Conservation (phyloP, 2,797 vertebrate species). For the Amniataba percoides region DNA sequence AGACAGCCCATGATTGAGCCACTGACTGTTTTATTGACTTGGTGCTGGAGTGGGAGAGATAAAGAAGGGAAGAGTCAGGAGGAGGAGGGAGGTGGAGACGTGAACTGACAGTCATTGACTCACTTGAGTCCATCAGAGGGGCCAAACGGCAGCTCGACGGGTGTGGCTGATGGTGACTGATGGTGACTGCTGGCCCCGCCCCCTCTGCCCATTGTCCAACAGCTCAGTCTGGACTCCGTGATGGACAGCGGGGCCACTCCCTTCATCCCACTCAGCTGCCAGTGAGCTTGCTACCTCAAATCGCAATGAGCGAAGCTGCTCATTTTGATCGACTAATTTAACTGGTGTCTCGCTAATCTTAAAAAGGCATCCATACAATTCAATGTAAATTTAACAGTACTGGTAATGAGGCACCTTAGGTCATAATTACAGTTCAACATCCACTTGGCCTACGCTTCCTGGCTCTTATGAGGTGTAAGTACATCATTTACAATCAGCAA, state of each 20-base stretch:
- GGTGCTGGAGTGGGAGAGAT: constrained; percentile 43
- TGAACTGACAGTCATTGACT: constrained; percentile 85
- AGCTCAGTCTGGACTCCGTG: constrained; percentile 48
- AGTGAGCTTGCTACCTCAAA: neutral
- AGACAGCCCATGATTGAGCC: constrained; percentile 47
- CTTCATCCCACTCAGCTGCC: constrained; percentile 38
- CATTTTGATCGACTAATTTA: constrained; percentile 9
- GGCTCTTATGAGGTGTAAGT: constrained; percentile 29
- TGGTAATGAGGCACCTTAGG: constrained; percentile 23
- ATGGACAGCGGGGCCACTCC: constrained; percentile 71
- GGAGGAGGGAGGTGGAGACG: constrained; percentile 51
- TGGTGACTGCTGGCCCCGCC: constrained; percentile 73
- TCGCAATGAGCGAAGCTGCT: neutral
- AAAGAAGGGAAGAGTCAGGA: constrained; percentile 47
- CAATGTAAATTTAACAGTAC: constrained; percentile 5
- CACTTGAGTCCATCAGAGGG: constrained; percentile 76
- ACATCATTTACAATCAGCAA: constrained; percentile 17
- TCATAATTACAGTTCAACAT: constrained; percentile 19
- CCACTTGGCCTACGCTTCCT: neutral
- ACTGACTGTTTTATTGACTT: constrained; percentile 74
- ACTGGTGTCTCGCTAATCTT: neutral
- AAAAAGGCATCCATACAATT: constrained; percentile 9
- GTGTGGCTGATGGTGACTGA: constrained; percentile 77
- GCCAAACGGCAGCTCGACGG: constrained; percentile 71
- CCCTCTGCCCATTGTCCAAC: constrained; percentile 69